A percentile compares a stretch with the other conserved stretches of the same genome.
phyloP scores from a whole-genome alignment of 1,140 invertebrate genomes.

The Antheraea mylitta region DNA sequence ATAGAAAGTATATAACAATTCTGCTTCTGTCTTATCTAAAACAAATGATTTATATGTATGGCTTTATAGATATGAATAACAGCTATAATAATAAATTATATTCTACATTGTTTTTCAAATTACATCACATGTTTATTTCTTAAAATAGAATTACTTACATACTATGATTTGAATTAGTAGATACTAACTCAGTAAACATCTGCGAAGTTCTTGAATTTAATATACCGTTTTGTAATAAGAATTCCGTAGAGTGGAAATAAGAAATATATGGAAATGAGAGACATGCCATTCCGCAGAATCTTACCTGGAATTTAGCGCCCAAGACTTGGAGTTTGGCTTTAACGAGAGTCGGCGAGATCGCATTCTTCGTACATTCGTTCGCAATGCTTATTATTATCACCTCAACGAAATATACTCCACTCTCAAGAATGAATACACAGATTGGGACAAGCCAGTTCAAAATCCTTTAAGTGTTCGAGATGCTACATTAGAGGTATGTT shows the following conservation, averaged over 20 bases:
- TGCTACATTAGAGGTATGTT: constrained; percentile 81
- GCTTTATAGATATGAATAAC: too few species aligned
- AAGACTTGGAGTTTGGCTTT: constrained; percentile 90
- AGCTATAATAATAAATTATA: too few species aligned
- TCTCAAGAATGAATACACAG: constrained; percentile 95
- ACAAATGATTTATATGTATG: too few species aligned
- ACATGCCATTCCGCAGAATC: constrained; percentile 80
- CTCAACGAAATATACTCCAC: constrained; percentile 95
- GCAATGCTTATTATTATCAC: constrained; percentile 93
- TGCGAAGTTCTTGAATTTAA: neutral
- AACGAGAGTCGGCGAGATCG: constrained; percentile 91
- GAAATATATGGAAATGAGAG: constrained; percentile 44
- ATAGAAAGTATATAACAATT: too few species aligned
- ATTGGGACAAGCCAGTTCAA: constrained; percentile 91
- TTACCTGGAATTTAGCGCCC: constrained; percentile 87
- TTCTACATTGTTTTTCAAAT: too few species aligned
- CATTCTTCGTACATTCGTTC: constrained; percentile 91
- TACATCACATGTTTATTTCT: too few species aligned
- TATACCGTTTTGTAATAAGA: neutral
- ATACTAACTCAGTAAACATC: neutral
- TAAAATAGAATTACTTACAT: too few species aligned
- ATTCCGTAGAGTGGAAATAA: neutral
- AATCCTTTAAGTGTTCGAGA: constrained; percentile 88
- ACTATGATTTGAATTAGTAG: too few species aligned
- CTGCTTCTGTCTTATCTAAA: too few species aligned